Evolutionary conservation across 1,140 invertebrate species (phyloP), one percentile per base, ranked within the genome.

Genomic region (Drosophila takahashii): DNA sequence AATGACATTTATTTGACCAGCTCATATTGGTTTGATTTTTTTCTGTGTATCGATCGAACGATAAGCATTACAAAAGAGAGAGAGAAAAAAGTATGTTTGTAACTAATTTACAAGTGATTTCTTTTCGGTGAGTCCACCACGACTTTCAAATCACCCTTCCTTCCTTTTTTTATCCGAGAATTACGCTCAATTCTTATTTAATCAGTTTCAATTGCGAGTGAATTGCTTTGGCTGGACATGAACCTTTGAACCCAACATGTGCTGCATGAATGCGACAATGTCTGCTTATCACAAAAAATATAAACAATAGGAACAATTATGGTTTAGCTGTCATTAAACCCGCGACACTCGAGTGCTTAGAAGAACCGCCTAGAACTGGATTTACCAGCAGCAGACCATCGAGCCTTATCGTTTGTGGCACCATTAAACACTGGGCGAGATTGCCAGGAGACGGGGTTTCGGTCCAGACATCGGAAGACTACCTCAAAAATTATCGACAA

Each of bases 201-300:
- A 51, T 65, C 27, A 44, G 59, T 44, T 70, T 41, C 34, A 48
- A 69, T 70, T 56, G 34, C 48, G 9, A 47, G 18, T 22, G 62
- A 34, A 44, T 22, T 26, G 15, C 48, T 13, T 61, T 66, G 13
- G 8, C n/a, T 26, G 13, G 39, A 42, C 22, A 42, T 34, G 27
- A 74, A 83, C 57, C 81, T 85, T 85, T 85, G 81, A 53, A 64
- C 77, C 26, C 73, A 54, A 15, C 44, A 45, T 36, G 42, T 59
- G 59, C 32, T 54, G 70, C 58, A 15, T 37, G 39, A 47, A 48
- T 75, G 71, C 34, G 52, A 45, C 60, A 42, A 58, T 70, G 60
- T 64, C 61, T 62, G 48, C 48, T 70, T 75, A 70, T 77, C 78
- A 27, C 18, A 42, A 45, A 60, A 69, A 61, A 60, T 44, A 44